Percentiles rank a stretch among this genome's conserved stretches.
Conservation (phyloP, 2,888 invertebrate genomes). For the Nipponacmea schrenckii region DNA sequence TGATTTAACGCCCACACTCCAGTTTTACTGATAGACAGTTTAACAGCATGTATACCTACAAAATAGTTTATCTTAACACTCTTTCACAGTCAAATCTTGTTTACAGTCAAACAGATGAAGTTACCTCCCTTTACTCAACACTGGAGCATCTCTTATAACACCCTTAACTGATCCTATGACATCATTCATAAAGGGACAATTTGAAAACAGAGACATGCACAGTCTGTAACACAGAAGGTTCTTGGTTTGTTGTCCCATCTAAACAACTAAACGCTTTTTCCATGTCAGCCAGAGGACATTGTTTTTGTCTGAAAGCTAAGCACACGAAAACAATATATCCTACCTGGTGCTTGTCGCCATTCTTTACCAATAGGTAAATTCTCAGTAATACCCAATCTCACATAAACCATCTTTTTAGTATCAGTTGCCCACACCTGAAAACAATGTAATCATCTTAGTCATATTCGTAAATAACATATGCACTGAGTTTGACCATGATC, state of each 20-base stretch:
- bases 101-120: no score
- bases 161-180: no score
- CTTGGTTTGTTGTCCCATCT: no score
- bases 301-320: no score
- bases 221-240: no score
- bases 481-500: background rate
- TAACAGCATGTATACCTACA: slow-evolving; percentile 67
- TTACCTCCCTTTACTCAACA: no score
- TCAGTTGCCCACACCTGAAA: slow-evolving; percentile 72
- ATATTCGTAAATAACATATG: background rate
- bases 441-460: background rate
- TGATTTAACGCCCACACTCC: slow-evolving; percentile 62
- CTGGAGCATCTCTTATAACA: no score
- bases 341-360: slow-evolving; percentile 71
- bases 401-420: slow-evolving; percentile 69
- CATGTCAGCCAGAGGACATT: no score
- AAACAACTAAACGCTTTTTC: no score
- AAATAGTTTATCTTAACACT: background rate
- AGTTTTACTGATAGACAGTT: slow-evolving; percentile 64
- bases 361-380: slow-evolving; percentile 70
- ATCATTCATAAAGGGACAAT: no score
- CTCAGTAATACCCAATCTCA: slow-evolving; percentile 69
- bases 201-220: no score
- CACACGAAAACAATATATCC: background rate
- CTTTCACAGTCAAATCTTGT: background rate